These are phyloP conservation scores for Lepus timidus DNA, from an alignment of 2,113 vertebrate genomes.

Conservation along the genomic window DNA sequence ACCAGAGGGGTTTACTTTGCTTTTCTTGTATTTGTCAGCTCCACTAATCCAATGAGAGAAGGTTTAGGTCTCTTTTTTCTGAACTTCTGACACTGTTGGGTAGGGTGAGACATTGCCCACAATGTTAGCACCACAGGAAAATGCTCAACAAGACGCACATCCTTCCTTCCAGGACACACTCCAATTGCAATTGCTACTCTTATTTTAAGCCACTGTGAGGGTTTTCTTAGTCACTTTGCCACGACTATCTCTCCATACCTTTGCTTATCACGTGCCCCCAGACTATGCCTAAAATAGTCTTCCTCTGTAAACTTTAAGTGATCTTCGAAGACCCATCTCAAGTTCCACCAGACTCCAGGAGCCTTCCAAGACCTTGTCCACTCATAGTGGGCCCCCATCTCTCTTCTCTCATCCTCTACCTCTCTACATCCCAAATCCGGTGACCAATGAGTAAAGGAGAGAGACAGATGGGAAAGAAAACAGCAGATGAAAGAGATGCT, in stretches of 20 bases:
- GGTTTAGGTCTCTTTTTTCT: background rate
- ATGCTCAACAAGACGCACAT: rapidly evolving
- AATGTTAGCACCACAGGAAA: background rate
- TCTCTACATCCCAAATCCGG: background rate
- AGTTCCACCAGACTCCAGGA: background rate
- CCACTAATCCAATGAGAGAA: too few species aligned
- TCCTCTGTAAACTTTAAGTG: background rate
- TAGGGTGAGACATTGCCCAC: rapidly evolving
- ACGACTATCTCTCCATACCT: background rate
- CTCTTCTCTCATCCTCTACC: background rate
- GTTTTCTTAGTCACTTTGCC: background rate
- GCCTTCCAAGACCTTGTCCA: background rate
- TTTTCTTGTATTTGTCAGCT: too few species aligned
- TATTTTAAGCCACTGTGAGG: background rate
- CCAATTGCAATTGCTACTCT: background rate
- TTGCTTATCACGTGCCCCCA: background rate
- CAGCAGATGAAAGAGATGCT: too few species aligned
- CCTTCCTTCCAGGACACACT: background rate
- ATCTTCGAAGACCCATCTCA: background rate
- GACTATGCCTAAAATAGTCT: background rate
- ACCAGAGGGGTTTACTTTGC: rapidly evolving
- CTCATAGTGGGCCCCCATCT: background rate
- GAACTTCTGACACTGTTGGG: background rate
- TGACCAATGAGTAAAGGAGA: background rate
- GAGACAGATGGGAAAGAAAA: background rate